phyloP scores from a whole-genome alignment of 2,797 vertebrate genomes.

The Gorsachius magnificus region DNA sequence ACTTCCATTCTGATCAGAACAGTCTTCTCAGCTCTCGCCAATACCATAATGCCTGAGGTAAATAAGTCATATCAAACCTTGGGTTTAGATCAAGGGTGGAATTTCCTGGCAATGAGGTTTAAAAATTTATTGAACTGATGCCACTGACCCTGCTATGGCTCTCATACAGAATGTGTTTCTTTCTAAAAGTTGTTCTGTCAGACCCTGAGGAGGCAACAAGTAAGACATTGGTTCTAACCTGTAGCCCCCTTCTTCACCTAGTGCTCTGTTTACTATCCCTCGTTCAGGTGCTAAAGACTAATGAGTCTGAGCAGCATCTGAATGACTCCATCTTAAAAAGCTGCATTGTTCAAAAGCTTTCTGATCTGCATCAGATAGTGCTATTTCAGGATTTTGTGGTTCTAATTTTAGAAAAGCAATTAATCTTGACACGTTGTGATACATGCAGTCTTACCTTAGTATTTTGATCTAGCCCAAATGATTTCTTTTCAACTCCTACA shows the following conservation, averaged over 20 bases:
- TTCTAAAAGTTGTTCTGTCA: background rate
- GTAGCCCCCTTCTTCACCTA: background rate
- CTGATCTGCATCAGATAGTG: background rate
- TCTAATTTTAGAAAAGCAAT: slow-evolving; percentile 22
- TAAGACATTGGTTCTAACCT: background rate
- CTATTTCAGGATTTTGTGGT: background rate
- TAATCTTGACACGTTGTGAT: slow-evolving; percentile 9
- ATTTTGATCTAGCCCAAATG: slow-evolving; percentile 38
- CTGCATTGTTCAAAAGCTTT: background rate
- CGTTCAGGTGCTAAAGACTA: background rate
- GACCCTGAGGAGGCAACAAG: background rate
- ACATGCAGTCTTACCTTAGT: background rate
- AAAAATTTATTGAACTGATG: background rate
- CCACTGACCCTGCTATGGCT: background rate
- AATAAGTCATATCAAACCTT: background rate
- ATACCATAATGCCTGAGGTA: background rate
- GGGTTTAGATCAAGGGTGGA: background rate
- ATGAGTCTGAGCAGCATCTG: background rate
- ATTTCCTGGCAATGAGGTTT: background rate
- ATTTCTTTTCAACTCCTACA: slow-evolving; percentile 40
- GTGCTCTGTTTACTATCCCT: background rate
- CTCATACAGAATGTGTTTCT: background rate
- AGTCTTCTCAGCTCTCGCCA: background rate
- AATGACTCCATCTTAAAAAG: background rate
- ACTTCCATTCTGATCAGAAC: background rate